Evolutionary conservation across 2,888 invertebrate genomes (phyloP).

Genomic region (Latrodectus hesperus): DNA sequence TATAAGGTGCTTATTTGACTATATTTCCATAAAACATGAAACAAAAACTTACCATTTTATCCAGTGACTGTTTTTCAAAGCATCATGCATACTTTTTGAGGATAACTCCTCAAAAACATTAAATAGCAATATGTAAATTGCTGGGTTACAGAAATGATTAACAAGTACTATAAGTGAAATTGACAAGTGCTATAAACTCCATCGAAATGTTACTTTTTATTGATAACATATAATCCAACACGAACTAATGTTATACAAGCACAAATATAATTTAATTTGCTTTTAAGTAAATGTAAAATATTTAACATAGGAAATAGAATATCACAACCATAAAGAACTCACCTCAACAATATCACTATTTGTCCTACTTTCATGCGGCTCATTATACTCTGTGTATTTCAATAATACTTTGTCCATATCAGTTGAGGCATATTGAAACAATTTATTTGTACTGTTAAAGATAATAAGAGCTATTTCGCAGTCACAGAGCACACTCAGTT

Average conservation of each 20-base stretch:
- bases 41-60: neutral
- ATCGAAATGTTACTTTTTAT: too few relatives aligned
- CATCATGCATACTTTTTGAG: too few relatives aligned
- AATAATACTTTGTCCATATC: constrained; percentile 99
- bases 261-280: too few relatives aligned
- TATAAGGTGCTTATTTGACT: neutral
- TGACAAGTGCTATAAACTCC: too few relatives aligned
- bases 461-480: constrained; percentile 99
- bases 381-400: constrained; percentile 99
- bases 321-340: neutral
- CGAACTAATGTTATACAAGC: too few relatives aligned
- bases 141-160: too few relatives aligned
- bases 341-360: constrained; percentile 99
- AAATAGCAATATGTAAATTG: too few relatives aligned
- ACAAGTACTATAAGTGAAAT: too few relatives aligned
- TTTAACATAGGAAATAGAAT: too few relatives aligned
- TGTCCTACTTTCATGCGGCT: constrained; percentile 99
- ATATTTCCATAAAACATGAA: neutral
- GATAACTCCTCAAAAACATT: too few relatives aligned
- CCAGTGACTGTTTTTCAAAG: neutral
- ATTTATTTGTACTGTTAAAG: constrained; percentile 99
- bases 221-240: too few relatives aligned
- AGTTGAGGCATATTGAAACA: constrained; percentile 94
- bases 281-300: too few relatives aligned
- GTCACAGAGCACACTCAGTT: constrained; percentile 98